phyloP scores from a whole-genome alignment of 1,140 invertebrate species.

The Aphis gossypii region DNA sequence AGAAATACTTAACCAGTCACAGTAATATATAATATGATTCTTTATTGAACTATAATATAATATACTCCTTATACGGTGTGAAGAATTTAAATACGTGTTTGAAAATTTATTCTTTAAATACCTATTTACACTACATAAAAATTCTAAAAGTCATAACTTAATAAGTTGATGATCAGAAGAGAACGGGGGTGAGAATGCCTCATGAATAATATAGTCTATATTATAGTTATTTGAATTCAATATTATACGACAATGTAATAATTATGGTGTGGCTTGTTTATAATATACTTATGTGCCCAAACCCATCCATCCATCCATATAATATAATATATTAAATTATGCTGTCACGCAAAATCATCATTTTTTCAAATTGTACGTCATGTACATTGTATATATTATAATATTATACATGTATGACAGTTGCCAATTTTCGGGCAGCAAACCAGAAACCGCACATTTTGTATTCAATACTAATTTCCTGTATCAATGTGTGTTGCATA shows the following conservation, averaged over 20 bases:
- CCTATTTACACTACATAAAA: too few species aligned
- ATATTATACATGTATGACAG: background rate
- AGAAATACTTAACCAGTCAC: too few species aligned
- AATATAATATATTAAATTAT: background rate
- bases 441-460: background rate
- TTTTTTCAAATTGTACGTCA: background rate
- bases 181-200: background rate
- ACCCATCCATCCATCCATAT: background rate
- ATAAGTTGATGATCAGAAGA: background rate
- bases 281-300: background rate
- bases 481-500: constrained; percentile 38
- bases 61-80: too few species aligned
- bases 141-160: background rate
- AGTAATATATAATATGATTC: too few species aligned
- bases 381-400: constrained; percentile 15
- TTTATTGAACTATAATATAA: too few species aligned
- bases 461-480: background rate
- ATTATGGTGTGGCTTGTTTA: background rate
- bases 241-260: background rate
- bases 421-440: background rate
- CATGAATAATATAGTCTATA: background rate
- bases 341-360: background rate
- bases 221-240: background rate
- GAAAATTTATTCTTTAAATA: too few species aligned
- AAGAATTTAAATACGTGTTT: too few species aligned